These are phyloP conservation scores for Drosophila subquinaria DNA, from an alignment of 2,888 invertebrate genomes.

Conservation along the genomic window DNA sequence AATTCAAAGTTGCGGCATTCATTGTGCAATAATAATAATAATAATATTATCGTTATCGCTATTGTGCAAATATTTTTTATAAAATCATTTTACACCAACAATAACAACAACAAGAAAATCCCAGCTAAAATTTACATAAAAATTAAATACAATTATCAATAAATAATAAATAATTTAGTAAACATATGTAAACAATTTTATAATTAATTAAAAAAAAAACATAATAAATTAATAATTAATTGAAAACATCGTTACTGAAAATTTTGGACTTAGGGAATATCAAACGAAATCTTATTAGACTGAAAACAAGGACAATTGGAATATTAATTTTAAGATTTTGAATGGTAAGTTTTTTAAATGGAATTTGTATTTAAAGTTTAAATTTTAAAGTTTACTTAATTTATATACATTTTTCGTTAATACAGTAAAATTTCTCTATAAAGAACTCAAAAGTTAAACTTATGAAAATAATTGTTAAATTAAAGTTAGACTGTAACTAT, in stretches of 20 bases:
- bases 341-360: slow-evolving; percentile 57
- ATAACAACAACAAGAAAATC: slow-evolving; percentile 15
- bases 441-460: no score
- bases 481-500: no score
- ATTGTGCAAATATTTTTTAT: slow-evolving; percentile 65
- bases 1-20: slow-evolving; percentile 48
- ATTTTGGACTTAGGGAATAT: slow-evolving; percentile 49
- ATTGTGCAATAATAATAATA: slow-evolving; percentile 66
- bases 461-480: no score
- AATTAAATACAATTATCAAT: slow-evolving; percentile 10
- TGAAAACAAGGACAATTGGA: slow-evolving; percentile 66
- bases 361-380: background rate
- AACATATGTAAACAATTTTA: slow-evolving; percentile 33
- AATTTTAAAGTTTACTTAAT: background rate
- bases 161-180: slow-evolving; percentile 13
- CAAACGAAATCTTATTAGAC: slow-evolving; percentile 59
- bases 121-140: slow-evolving; percentile 17
- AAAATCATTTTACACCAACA: slow-evolving; percentile 47
- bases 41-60: slow-evolving; percentile 27
- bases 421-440: no score
- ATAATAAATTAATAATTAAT: slow-evolving; percentile 3
- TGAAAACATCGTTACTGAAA: slow-evolving; percentile 9
- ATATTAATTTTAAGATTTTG: slow-evolving; percentile 58
- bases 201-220: slow-evolving; percentile 13
- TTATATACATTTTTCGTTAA: background rate